These are phyloP conservation scores for Pyrgus malvae DNA, from an alignment of 2,888 invertebrate genomes.

Conservation along the genomic window DNA sequence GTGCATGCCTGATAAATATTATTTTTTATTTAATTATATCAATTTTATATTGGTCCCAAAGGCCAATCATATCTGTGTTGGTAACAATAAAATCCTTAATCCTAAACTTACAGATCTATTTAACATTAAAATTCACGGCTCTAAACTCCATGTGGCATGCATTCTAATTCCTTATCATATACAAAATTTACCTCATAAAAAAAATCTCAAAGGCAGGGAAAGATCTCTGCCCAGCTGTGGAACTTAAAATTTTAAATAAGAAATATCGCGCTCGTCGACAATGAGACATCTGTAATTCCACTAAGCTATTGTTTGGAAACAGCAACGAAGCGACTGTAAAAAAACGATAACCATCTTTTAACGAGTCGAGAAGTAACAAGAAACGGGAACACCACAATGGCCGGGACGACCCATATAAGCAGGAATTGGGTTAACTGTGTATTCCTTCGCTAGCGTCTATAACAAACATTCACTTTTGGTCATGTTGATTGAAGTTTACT, in stretches of 20 bases:
- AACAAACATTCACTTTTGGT: slow-evolving; percentile 6
- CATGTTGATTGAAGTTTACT: background rate
- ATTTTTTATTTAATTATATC: too few relatives aligned
- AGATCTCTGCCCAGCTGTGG: too few relatives aligned
- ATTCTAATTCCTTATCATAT: too few relatives aligned
- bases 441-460: slow-evolving; percentile 44
- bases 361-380: slow-evolving; percentile 35
- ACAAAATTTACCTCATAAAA: too few relatives aligned
- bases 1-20: too few relatives aligned
- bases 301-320: slow-evolving; percentile 8
- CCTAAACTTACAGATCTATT: too few relatives aligned
- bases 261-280: background rate
- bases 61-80: too few relatives aligned
- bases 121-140: too few relatives aligned
- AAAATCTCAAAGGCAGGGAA: too few relatives aligned
- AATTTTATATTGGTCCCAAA: too few relatives aligned
- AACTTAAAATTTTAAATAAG: background rate
- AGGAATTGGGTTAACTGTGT: slow-evolving; percentile 60
- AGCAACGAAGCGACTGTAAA: slow-evolving; percentile 24
- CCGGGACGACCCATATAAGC: slow-evolving; percentile 38
- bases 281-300: background rate
- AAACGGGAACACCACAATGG: slow-evolving; percentile 32
- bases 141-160: too few relatives aligned
- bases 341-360: slow-evolving; percentile 38
- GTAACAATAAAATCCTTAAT: too few relatives aligned